Base-by-base conservation (phyloP, 2,797 vertebrate species). In the Lepus townsendii region DNA sequence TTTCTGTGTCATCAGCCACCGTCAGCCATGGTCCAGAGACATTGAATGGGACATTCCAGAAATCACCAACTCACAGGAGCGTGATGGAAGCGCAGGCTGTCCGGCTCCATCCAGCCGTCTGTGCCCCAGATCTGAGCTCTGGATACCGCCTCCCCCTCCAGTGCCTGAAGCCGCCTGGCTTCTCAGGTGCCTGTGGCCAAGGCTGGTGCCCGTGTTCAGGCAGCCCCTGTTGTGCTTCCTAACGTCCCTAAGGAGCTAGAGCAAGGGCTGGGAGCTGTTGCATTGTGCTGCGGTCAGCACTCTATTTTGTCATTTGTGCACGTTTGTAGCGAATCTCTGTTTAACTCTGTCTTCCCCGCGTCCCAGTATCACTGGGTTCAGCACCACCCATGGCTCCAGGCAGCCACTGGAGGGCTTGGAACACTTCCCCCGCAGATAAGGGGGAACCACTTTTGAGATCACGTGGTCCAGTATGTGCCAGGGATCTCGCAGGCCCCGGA, bases 401-500 rank as follows among this genome's bases (percentile, higher is more conserved):
- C 57, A 27, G 54, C 42, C 47, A 9, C 72, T 26, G 14, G 17
- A 24, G 47, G 50, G 22, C 50, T 60, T 60, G 69, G 60, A 47
- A 22, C 7, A 7, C 14, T n/a, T 82, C 27, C 30, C 57, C 5
- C 30, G 24, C 57, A 32, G 65, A 63, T 13, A 22, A 22, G 17
- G n/a, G 30, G 42, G 14, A 16, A 50, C 80, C 42, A 42, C 22
- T 72, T 9, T 63, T 57, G 54, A 57, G 42, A 47, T 42, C 6
- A 2, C 8, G 16, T 27, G 17, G 8, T 1, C 0, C 11, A 35
- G 2, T 30, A 26, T 47, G 26, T 19, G 38, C 62, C 14, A 3
- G 16, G 38, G 30, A 42, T 11, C 63, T 72, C 35, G 9, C 0
- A 11, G 91, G 62, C 20, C 54, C 19, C 1, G 16, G 3, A 24